phyloP scores from a whole-genome alignment of 2,888 invertebrate species.

The Brenthis ino region DNA sequence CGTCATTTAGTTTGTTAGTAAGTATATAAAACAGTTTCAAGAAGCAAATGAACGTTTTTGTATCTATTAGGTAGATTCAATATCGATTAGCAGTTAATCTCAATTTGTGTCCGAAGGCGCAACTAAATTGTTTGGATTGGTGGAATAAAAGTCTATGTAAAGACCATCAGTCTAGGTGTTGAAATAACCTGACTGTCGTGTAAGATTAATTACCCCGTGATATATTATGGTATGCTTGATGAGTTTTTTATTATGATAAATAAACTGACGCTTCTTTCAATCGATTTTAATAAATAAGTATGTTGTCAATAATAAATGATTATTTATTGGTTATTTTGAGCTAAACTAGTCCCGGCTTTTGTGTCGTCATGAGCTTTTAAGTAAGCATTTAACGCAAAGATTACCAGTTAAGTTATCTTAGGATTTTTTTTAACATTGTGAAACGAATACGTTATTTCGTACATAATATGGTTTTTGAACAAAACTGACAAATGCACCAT shows the following conservation, averaged over 20 bases:
- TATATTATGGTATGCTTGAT: not conserved
- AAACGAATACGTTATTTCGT: no score
- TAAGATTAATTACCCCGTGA: constrained; percentile 13
- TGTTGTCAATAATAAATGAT: no score
- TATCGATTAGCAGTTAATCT: constrained; percentile 68
- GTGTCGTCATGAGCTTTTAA: no score
- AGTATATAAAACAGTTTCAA: constrained; percentile 2
- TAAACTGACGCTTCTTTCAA: not conserved
- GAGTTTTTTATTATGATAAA: not conserved
- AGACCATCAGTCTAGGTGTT: constrained; percentile 51
- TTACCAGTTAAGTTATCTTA: no score
- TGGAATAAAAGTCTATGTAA: constrained; percentile 57
- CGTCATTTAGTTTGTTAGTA: no score
- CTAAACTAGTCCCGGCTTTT: no score
- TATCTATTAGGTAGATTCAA: constrained; percentile 53
- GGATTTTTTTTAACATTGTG: no score
- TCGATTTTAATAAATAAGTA: no score
- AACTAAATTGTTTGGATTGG: constrained; percentile 63
- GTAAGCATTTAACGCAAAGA: no score
- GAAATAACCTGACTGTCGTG: constrained; percentile 9
- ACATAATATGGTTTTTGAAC: no score
- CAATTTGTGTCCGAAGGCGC: constrained; percentile 58
- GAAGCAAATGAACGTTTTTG: constrained; percentile 45
- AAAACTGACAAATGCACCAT: no score
- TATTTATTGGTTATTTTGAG: no score